Evolutionary conservation across 2,888 invertebrate species (phyloP).

Genomic region (Adelognathus sp.): DNA sequence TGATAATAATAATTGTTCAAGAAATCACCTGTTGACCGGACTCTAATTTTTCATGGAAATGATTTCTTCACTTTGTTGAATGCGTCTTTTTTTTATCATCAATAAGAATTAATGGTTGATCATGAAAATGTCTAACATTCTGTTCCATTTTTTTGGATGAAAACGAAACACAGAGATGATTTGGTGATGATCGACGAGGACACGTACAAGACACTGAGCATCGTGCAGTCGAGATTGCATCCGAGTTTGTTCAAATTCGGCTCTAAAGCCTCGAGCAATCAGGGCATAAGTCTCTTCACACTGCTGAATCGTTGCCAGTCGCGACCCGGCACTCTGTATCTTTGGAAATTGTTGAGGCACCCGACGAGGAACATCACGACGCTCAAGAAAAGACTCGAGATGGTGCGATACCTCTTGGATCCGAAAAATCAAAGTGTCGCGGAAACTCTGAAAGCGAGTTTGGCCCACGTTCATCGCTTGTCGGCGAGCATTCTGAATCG

Average conservation of each 20-base stretch:
- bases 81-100: too few species aligned
- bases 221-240: slow-evolving; percentile 88
- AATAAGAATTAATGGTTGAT: too few species aligned
- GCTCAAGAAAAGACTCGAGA: slow-evolving; percentile 86
- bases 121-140: too few species aligned
- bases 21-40: too few species aligned
- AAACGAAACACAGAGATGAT: slow-evolving; percentile 84
- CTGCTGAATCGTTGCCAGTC: slow-evolving; percentile 89
- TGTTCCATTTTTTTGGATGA: slow-evolving; percentile 58
- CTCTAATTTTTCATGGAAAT: too few species aligned
- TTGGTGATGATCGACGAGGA: slow-evolving; percentile 88
- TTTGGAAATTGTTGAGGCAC: slow-evolving; percentile 88
- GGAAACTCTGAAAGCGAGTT: slow-evolving; percentile 79
- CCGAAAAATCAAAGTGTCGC: slow-evolving; percentile 85
- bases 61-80: too few species aligned
- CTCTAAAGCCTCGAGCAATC: slow-evolving; percentile 82
- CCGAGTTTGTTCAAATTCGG: slow-evolving; percentile 89
- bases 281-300: slow-evolving; percentile 89
- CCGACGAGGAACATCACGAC: slow-evolving; percentile 86
- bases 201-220: slow-evolving; percentile 89
- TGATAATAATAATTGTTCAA: too few species aligned
- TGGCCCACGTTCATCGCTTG: slow-evolving; percentile 68
- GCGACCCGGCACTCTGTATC: slow-evolving; percentile 84
- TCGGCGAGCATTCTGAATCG: slow-evolving; percentile 67
- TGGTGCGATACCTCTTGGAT: slow-evolving; percentile 86